Evolutionary conservation across 2,888 invertebrate genomes (phyloP).

Genomic region (Leucophenga montana): DNA sequence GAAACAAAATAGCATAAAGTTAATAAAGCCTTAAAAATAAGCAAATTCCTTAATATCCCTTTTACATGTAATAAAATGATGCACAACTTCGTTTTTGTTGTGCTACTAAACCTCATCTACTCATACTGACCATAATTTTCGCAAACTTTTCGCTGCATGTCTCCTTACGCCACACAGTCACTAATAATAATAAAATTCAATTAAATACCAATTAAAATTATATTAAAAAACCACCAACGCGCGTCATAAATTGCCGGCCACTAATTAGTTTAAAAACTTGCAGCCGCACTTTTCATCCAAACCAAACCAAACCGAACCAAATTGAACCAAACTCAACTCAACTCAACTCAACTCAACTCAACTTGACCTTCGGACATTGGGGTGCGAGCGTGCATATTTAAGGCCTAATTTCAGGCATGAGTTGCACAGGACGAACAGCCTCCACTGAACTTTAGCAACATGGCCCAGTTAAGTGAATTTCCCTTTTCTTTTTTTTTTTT

Average conservation of each 20-base stretch:
- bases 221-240: neutral
- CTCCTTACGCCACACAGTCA: too few relatives aligned
- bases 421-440: slow-evolving; percentile 26
- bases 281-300: slow-evolving; percentile 17
- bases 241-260: slow-evolving; percentile 42
- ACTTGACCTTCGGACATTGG: slow-evolving; percentile 47
- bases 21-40: too few relatives aligned
- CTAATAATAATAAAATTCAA: neutral
- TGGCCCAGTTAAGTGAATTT: slow-evolving; percentile 4
- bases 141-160: too few relatives aligned
- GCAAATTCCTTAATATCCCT: too few relatives aligned
- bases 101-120: too few relatives aligned
- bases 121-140: too few relatives aligned
- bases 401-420: neutral
- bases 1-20: too few relatives aligned
- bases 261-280: slow-evolving; percentile 53
- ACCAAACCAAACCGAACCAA: slow-evolving; percentile 15
- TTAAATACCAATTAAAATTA: slow-evolving; percentile 25
- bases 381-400: neutral
- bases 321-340: slow-evolving; percentile 1
- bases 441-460: neutral
- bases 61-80: too few relatives aligned
- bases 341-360: slow-evolving; percentile 37
- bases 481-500: slow-evolving; percentile 34
- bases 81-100: too few relatives aligned